These are phyloP conservation scores for Perca schrenkii DNA, from an alignment of 2,113 vertebrate species.

Conservation along the genomic window DNA sequence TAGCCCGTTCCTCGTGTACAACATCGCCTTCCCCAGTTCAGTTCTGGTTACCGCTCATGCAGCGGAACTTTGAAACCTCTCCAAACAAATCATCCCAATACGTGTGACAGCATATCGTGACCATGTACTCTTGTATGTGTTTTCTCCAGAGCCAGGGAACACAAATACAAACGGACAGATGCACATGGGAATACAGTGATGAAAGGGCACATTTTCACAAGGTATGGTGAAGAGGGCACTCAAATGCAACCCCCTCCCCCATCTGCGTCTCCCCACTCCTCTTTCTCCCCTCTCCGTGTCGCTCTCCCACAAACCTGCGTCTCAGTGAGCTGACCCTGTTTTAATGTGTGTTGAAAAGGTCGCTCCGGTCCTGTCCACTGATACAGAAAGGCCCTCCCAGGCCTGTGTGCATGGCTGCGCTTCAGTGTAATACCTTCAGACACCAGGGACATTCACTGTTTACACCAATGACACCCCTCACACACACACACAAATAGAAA, in stretches of 20 bases:
- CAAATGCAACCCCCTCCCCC: slow-evolving; percentile 37
- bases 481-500: slow-evolving; percentile 16
- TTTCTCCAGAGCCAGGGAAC: slow-evolving; percentile 30
- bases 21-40: background rate
- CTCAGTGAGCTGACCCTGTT: slow-evolving; percentile 75
- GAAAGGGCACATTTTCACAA: slow-evolving; percentile 71
- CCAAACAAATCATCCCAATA: slow-evolving; percentile 29
- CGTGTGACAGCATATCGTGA: slow-evolving; percentile 40
- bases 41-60: slow-evolving; percentile 19
- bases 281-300: slow-evolving; percentile 39
- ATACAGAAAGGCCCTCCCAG: slow-evolving; percentile 78
- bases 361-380: slow-evolving; percentile 68
- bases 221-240: slow-evolving; percentile 57
- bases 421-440: slow-evolving; percentile 78
- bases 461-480: slow-evolving; percentile 65
- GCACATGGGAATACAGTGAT: slow-evolving; percentile 50
- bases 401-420: slow-evolving; percentile 70
- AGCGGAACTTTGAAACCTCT: slow-evolving; percentile 21
- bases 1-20: background rate
- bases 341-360: slow-evolving; percentile 83
- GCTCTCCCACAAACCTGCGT: slow-evolving; percentile 62
- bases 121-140: slow-evolving; percentile 16
- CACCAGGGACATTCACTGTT: slow-evolving; percentile 71
- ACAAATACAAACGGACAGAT: slow-evolving; percentile 61
- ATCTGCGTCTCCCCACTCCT: slow-evolving; percentile 8